Base-by-base conservation (phyloP, 2,797 vertebrate species). In the Caiman crocodilus region DNA sequence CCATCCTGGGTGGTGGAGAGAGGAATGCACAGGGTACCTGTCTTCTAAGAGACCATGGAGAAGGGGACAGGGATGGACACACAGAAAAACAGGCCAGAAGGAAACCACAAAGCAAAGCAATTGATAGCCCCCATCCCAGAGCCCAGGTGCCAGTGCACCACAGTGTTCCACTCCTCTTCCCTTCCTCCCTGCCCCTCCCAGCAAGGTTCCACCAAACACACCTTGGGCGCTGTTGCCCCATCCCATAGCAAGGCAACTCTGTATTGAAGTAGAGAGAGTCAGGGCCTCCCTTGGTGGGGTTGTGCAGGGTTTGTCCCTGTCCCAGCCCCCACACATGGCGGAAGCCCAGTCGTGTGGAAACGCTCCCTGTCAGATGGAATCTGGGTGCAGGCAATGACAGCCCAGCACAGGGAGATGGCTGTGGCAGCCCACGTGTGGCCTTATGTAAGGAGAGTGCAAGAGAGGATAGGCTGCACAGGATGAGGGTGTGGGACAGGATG, bases 381-480 rank as follows among this genome's bases (percentile, higher is more conserved):
- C 96, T 96, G 96, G 96, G 96, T 94, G 95, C 82, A 28, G 90
- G 84, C 87, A 83, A 88, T 96, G 96, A 96, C 75, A 93, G 94
- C 67, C 65, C 88, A 32, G 92, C 88, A 6, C 67, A 4, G 32
- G 92, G 93, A 78, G 88, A 92, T 73, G 76, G 82, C 91, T 25
- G 50, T 94, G 95, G 87, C 89, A 79, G 57, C 76, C 91, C 96
- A 96, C 96, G 94, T 97, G 96, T 94, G 89, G 21, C 63, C 94
- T 97, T 96, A 97, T 96, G 93, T 96, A 97, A 97, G 95, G 92
- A 87, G 93, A 96, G 96, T 82, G 94, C 96, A 97, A 67, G 65
- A 90, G 92, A 97, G 96, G 96, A 96, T 96, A 96, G 90, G 80
- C 64, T 60, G 74, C 26, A 71, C 69, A 2, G 32, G 69, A 67